Evolutionary conservation across 2,797 vertebrate species (phyloP).

Genomic region (Aplochiton taeniatus): DNA sequence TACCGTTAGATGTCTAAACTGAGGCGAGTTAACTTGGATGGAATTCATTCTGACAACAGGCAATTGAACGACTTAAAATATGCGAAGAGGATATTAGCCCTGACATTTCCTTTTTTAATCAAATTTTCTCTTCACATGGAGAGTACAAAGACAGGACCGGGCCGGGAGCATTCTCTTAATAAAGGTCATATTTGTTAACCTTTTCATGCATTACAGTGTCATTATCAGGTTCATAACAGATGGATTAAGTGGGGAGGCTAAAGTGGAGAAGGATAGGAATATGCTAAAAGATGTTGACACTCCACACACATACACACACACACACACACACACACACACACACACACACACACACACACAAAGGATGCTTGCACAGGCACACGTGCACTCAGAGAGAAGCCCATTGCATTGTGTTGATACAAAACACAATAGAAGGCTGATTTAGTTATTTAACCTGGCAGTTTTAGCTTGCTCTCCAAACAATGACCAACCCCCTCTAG

Average conservation of each 20-base stretch:
- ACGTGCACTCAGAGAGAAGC: not conserved
- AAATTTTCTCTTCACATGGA: slow-evolving; percentile 23
- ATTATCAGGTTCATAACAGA: slow-evolving; percentile 19
- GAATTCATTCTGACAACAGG: slow-evolving; percentile 56
- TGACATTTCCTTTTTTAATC: slow-evolving; percentile 60
- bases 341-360: slow-evolving; percentile 9
- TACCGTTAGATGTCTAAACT: slow-evolving; percentile 47
- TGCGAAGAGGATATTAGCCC: slow-evolving; percentile 41
- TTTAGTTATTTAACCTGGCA: too few species aligned
- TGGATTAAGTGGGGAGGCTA: slow-evolving; percentile 15
- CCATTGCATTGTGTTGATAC: too few species aligned
- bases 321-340: not conserved
- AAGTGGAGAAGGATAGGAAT: slow-evolving; percentile 7
- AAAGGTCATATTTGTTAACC: slow-evolving; percentile 36
- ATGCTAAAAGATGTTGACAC: not conserved
- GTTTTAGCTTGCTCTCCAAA: too few species aligned
- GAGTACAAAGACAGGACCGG: not conserved
- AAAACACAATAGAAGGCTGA: too few species aligned
- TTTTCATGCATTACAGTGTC: slow-evolving; percentile 23
- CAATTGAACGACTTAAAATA: slow-evolving; percentile 46
- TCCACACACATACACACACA: not conserved
- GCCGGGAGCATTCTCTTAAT: slow-evolving; percentile 11
- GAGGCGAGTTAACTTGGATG: slow-evolving; percentile 42
- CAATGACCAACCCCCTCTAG: too few species aligned
- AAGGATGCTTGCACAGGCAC: not conserved